Conservation (phyloP, 2,888 invertebrate species). For the Aphrophora alni region DNA sequence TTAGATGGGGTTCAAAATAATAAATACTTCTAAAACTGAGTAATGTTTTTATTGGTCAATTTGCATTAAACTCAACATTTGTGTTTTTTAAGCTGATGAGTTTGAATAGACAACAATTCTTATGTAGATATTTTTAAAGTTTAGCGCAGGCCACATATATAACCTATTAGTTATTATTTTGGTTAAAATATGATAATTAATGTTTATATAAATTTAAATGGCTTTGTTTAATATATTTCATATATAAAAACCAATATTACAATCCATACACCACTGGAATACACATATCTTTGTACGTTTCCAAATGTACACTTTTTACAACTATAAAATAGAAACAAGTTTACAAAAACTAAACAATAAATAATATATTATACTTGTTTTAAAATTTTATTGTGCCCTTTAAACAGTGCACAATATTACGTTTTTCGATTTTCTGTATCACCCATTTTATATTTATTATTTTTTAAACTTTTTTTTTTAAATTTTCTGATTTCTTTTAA, state of each 20-base stretch:
- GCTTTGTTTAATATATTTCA: too few species aligned
- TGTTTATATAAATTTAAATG: too few species aligned
- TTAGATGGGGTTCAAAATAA: too few species aligned
- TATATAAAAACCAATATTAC: neutral
- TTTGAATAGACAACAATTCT: too few species aligned
- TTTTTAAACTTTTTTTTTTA: neutral
- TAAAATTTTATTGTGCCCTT: neutral
- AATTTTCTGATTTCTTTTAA: neutral
- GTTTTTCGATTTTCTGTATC: conserved; percentile 23
- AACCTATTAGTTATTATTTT: too few species aligned
- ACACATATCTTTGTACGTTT: neutral
- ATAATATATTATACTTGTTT: neutral
- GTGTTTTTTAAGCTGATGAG: too few species aligned
- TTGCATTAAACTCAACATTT: too few species aligned
- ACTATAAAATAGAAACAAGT: neutral
- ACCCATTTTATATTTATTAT: conserved; percentile 34
- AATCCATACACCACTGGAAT: neutral
- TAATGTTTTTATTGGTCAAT: too few species aligned
- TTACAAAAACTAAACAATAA: neutral
- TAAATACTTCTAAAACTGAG: too few species aligned
- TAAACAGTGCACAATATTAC: neutral
- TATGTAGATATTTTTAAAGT: too few species aligned
- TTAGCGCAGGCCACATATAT: too few species aligned
- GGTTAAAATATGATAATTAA: too few species aligned
- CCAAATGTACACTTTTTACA: neutral